Evolutionary conservation across 2,113 vertebrate genomes (phyloP), one percentile per base, ranked within the genome.

Genomic region (Lepus americanus): DNA sequence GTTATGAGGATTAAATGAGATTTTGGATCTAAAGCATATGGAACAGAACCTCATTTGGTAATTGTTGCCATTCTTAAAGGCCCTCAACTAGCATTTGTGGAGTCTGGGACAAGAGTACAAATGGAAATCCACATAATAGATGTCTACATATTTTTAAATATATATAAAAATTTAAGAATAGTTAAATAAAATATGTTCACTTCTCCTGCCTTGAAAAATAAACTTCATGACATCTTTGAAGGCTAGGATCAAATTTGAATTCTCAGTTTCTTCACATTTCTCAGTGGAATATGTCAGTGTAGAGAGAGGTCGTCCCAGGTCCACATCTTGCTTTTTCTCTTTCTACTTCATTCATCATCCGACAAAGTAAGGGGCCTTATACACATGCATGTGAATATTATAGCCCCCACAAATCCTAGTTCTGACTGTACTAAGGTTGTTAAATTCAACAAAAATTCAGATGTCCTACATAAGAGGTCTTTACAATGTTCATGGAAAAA

Each of bases 61-160:
- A 95, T 95, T 59, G 72, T 80, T 89, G 80, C 39, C 84, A 87
- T 84, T 88, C 90, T 82, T 89, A 93, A 83, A 92, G 78, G 66
- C 12, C 66, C 44, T 84, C 39, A 1, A 92, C n/a, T 73, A 96
- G 31, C 53, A 73, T 85, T 83, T 96, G 36, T 88, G 70, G 39
- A 84, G n/a, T 39, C 82, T 90, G 25, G 59, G 33, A 90, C n/a
- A 96, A 93, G 73, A 95, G 36, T 82, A 94, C 36, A 96, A 92
- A 92, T 78, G 63, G 51, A 90, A 90, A n/a, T 53, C 51, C 77
- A 93, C 53, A 81, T 77, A 85, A 5, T 80, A 94, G 81, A 83
- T 80, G 66, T 70, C 84, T 77, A 84, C 67, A 79, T 76, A 85
- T 77, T 96, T 89, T 92, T 44, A 66, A 95, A 72, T 19, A 92